Evolutionary conservation across 2,113 vertebrate species (phyloP).

Genomic region (Lamprotornis superbus): DNA sequence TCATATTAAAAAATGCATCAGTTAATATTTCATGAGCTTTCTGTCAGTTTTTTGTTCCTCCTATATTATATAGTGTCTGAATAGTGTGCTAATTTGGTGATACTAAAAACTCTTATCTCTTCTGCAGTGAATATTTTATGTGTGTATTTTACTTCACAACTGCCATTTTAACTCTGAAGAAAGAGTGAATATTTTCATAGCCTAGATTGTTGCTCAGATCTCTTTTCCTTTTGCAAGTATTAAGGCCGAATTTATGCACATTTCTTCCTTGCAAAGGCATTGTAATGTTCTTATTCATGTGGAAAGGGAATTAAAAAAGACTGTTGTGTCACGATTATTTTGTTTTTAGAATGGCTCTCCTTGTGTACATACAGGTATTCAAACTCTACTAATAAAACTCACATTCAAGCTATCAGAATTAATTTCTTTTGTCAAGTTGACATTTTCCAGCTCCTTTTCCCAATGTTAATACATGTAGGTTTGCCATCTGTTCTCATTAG

Average conservation of each 20-base stretch:
- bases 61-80: background rate
- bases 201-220: background rate
- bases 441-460: constrained; percentile 29
- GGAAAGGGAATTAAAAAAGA: background rate
- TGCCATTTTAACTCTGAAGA: constrained; percentile 6
- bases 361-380: background rate
- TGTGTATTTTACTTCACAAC: constrained; percentile 24
- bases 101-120: background rate
- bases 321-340: background rate
- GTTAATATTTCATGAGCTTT: constrained; percentile 28
- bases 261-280: constrained; percentile 21
- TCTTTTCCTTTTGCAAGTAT: background rate
- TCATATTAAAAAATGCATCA: background rate
- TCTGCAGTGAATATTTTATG: background rate
- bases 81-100: background rate
- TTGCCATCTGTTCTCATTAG: constrained; percentile 61
- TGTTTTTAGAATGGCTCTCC: background rate
- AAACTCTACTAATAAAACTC: constrained; percentile 34
- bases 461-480: background rate
- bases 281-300: background rate
- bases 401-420: constrained; percentile 14
- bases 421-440: constrained; percentile 18
- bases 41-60: constrained; percentile 28
- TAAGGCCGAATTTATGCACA: background rate
- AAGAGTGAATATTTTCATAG: background rate